Evolutionary conservation across 2,113 vertebrate species (phyloP).

Genomic region (Paradoxurus hermaphroditus): DNA sequence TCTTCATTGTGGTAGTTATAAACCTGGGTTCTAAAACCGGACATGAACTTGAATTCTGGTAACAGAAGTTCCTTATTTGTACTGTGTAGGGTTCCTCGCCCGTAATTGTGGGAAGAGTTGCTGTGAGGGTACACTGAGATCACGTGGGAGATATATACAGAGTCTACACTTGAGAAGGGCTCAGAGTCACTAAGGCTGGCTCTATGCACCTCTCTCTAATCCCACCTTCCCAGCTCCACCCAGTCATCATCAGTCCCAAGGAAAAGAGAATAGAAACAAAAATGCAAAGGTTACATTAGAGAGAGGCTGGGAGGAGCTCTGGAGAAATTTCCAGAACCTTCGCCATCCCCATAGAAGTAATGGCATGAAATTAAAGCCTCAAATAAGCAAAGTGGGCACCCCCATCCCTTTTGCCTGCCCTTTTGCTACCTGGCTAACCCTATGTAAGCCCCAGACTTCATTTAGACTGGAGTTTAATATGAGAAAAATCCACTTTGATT

Average conservation of each 20-base stretch:
- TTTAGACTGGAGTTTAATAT: too few relatives aligned
- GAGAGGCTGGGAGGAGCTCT: background rate
- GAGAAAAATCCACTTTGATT: too few relatives aligned
- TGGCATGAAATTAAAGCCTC: background rate
- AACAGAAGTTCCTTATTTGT: background rate
- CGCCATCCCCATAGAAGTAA: background rate
- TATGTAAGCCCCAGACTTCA: background rate
- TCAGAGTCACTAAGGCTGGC: background rate
- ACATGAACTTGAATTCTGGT: background rate
- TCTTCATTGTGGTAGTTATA: background rate
- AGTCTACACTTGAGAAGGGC: background rate
- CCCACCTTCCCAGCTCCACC: background rate
- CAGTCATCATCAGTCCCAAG: background rate
- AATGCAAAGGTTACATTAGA: background rate
- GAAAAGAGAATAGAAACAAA: background rate
- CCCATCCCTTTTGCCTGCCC: background rate
- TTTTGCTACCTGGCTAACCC: background rate
- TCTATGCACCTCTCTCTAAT: background rate
- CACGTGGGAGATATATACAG: too few relatives aligned
- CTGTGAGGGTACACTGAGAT: background rate
- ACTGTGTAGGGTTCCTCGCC: background rate
- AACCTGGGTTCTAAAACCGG: background rate
- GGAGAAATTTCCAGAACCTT: constrained; percentile 15
- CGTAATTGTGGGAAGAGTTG: background rate
- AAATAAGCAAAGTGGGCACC: background rate